Evolutionary conservation across 2,113 vertebrate species (phyloP), one percentile per base, ranked within the genome.

Genomic region (Cygnus atratus): DNA sequence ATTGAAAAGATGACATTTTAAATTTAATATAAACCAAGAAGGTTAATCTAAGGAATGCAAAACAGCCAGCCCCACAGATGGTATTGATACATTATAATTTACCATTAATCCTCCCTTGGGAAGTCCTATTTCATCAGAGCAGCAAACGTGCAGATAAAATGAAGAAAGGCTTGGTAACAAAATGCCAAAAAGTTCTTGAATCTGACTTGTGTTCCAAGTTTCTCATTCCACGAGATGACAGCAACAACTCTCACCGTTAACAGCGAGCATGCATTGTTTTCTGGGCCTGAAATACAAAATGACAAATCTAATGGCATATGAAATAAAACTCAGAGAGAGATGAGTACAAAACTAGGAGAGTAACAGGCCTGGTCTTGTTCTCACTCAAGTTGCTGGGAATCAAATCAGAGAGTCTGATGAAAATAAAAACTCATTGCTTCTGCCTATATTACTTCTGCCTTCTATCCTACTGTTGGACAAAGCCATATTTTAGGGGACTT

Each of bases 351-450:
- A 0, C n/a, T 39, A 39, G 70, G 28, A 63, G 9, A 5, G 26
- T 24, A 89, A 70, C 31, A 61, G 25, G 74, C 25, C 87, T 73
- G 48, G 44, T 76, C 52, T 84, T 79, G 31, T 79, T 89, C 50
- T 68, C 37, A 26, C 1, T 73, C 11, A 76, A 66, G 19, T 77
- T 54, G 70, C 28, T 10, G 57, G 43, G 28, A 96, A 91, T 76
- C 55, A 80, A 73, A 91, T 50, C 46, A 92, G 37, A 43, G n/a
- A 0, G 0, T 76, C 6, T 58, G 37, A 83, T 62, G 50, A 85
- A 91, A 85, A 90, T 29, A 76, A 57, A 84, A 91, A 58, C 24
- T 70, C 35, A 41, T 31, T 85, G 62, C 58, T 95, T 72, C 62
- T 73, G 74, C n/a, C 31, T 33, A 33, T 13, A 88, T 44, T 44